Evolutionary conservation across 2,113 vertebrate genomes (phyloP).

Genomic region (Pagrus major): DNA sequence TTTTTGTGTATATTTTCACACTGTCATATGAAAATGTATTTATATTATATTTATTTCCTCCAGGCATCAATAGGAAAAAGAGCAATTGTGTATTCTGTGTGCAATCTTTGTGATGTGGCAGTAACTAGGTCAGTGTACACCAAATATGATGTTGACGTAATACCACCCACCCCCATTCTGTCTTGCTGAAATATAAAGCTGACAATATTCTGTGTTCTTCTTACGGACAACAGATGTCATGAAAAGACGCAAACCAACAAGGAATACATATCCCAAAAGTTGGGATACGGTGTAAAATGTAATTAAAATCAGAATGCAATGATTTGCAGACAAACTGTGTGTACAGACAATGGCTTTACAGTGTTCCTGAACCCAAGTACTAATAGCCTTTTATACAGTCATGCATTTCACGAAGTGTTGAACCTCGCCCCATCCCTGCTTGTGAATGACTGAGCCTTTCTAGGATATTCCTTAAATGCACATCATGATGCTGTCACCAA

Average conservation of each 20-base stretch:
- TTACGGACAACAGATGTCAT: neutral
- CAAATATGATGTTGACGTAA: constrained; percentile 13
- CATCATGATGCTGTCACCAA: too few species aligned
- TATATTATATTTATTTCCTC: constrained; percentile 2
- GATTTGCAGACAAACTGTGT: too few species aligned
- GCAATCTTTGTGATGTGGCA: constrained; percentile 21
- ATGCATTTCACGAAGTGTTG: too few species aligned
- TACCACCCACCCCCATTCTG: neutral
- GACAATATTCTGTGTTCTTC: neutral
- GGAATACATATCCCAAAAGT: too few species aligned
- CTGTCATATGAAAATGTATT: neutral
- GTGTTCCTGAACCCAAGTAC: too few species aligned
- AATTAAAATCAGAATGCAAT: too few species aligned
- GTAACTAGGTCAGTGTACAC: constrained; percentile 40
- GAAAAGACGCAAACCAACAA: neutral
- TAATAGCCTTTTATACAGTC: too few species aligned
- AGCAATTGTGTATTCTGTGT: neutral
- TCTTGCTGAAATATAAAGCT: neutral
- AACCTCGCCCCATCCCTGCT: too few species aligned
- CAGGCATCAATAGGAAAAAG: constrained; percentile 4
- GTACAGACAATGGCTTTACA: too few species aligned
- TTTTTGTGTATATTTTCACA: neutral
- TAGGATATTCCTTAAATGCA: too few species aligned
- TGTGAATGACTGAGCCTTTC: too few species aligned
- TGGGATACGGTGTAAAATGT: too few species aligned